Conservation (phyloP, 2,113 vertebrate genomes). For the Dipodomys spectabilis region DNA sequence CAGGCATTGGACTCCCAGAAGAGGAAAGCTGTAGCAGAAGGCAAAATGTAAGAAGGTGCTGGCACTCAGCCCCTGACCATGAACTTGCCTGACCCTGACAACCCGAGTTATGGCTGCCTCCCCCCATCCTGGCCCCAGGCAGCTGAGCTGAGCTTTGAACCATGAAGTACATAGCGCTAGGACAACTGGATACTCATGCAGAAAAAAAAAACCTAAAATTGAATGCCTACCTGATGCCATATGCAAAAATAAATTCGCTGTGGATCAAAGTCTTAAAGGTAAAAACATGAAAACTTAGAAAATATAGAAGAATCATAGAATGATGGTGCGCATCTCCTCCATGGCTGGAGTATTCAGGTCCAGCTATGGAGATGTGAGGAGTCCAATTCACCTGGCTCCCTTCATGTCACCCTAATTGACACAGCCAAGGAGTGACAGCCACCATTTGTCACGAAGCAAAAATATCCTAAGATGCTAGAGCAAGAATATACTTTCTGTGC, state of each 20-base stretch:
- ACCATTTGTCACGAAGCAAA: slow-evolving; percentile 49
- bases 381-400: background rate
- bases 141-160: background rate
- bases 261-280: background rate
- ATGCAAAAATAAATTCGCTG: background rate
- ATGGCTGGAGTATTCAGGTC: background rate
- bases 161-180: background rate
- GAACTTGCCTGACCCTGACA: background rate
- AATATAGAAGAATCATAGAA: background rate
- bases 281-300: slow-evolving; percentile 36
- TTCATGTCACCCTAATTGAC: slow-evolving; percentile 19
- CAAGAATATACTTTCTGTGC: background rate
- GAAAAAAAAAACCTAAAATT: background rate
- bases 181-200: background rate
- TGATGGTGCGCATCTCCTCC: background rate
- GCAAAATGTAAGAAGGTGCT: background rate
- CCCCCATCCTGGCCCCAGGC: background rate
- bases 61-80: background rate
- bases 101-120: background rate
- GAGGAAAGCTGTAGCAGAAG: background rate
- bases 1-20: background rate
- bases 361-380: background rate
- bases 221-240: background rate
- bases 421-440: slow-evolving; percentile 50
- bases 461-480: slow-evolving; percentile 36